Base-by-base conservation (phyloP, 2,797 vertebrate genomes). In the Merluccius polli region DNA sequence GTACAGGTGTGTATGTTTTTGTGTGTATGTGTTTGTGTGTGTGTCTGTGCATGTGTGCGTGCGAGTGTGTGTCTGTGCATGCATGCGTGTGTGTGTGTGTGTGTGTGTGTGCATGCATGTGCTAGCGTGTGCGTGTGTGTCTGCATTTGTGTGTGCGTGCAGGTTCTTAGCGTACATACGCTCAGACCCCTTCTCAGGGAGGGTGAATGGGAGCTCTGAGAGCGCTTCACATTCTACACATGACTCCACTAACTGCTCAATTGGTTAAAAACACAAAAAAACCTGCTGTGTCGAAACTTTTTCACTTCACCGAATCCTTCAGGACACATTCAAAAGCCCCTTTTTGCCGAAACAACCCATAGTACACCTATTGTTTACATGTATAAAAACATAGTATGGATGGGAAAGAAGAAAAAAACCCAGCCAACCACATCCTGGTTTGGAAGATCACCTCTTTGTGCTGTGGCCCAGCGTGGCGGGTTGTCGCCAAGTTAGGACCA, bases 401-500 rank as follows among this genome's bases (percentile, higher is more conserved):
- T 48, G 44, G 30, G 69, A 52, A 78, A 68, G 75, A 74, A 78
- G 29, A 30, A 27, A 11, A 74, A 86, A 82, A 82, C 78, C 74
- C 73, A 1, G 2, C 59, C 70, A 77, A 70, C 83, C 80, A 72
- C 36, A 38, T 85, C 72, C 78, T 74, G 74, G 70, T 77, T 72
- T 8, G 65, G 80, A 83, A 85, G 87, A 90, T 87, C 16, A 76
- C 8, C 70, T 80, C 85, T 89, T 85, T 90, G 89, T 90, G 81
- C 84, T 76, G 86, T 81, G 81, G 82, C 90, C 83, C 86, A 74
- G 82, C 73, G 72, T 77, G 75, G 81, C 73, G 78, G 35, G 76
- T 77, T 59, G 44, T 93, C 85, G 93, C 91, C 86, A 80, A 89
- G 93, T 94, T 92, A 93, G 80, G 81, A 74, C 87, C 89, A 90